Base-by-base conservation (phyloP, 2,113 vertebrate genomes). In the Campylorhamphus procurvoides region DNA sequence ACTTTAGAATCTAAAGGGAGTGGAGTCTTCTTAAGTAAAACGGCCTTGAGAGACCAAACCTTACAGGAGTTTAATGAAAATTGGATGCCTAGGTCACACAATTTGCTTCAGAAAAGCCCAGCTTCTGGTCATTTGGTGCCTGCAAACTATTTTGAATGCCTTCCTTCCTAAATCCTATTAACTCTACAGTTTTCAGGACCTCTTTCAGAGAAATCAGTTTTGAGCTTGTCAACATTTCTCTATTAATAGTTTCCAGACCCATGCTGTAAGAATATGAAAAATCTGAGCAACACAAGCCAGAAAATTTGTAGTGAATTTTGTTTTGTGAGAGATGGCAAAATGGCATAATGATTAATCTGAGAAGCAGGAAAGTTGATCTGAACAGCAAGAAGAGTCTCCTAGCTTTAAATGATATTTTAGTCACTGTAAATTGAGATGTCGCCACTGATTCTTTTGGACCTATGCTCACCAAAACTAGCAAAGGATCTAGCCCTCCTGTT, bases 171-270 rank as follows among this genome's bases (percentile, higher is more conserved):
- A 96, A 92, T 95, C 20, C 29, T 87, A 72, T 81, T 90, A 93
- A 72, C 5, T 73, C 29, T 71, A 68, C 52, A 44, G 27, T 74
- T 77, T 92, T 93, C 90, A 86, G 75, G 24, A 89, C 88, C 75
- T 77, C 81, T 62, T 92, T 64, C 59, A 86, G 52, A 80, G 93
- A 84, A 97, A 93, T 66, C 89, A 86, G 55, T 90, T 96, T 93
- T 77, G 39, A 90, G 25, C 24, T 94, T 63, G 93, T 86, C 89
- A 92, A 44, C 64, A 84, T 92, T 94, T 91, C 55, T 80, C 29
- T 94, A 76, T 93, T 92, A 89, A 94, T 74, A 87, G 37, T 64
- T 87, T 95, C 89, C 87, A 95, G 93, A 91, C 35, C 47, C 62
- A 33, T 39, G 39, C 52, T 89, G 33, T 58, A 83, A 66, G 24